Evolutionary conservation across 2,888 invertebrate species (phyloP).

Genomic region (Rhagonycha fulva): DNA sequence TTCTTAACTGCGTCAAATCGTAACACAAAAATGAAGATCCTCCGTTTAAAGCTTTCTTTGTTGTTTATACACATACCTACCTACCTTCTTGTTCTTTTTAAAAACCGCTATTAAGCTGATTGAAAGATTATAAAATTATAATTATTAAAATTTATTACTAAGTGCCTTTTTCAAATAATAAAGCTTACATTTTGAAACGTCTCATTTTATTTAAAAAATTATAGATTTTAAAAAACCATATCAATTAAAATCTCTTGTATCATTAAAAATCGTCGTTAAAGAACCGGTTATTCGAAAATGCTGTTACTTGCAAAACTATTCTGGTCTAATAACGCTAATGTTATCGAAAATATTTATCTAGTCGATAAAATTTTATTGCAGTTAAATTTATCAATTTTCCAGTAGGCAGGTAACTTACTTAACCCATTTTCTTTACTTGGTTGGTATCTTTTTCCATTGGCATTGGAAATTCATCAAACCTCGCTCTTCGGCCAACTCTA

Average conservation of each 20-base stretch:
- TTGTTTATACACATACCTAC: background rate
- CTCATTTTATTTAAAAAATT: background rate
- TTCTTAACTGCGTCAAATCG: background rate
- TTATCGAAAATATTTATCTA: conserved; percentile 3
- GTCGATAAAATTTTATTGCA: background rate
- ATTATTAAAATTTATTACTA: background rate
- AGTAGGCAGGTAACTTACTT: background rate
- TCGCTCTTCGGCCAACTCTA: background rate
- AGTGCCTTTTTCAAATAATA: background rate
- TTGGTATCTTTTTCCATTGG: too few species aligned
- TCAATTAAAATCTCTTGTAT: conserved; percentile 4
- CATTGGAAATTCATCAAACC: background rate
- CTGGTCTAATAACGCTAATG: background rate
- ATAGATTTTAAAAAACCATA: conserved; percentile 1
- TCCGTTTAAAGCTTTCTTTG: background rate
- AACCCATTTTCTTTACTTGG: conserved; percentile 3
- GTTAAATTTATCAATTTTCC: conserved; percentile 1
- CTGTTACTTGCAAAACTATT: conserved; percentile 2
- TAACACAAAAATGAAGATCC: background rate
- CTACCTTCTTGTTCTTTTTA: background rate
- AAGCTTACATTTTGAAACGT: background rate
- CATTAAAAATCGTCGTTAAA: conserved; percentile 3
- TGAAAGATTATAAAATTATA: background rate
- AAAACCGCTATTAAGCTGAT: background rate
- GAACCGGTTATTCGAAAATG: conserved; percentile 3